Base-by-base conservation (phyloP, 2,888 invertebrate genomes). In the Carabus problematicus region DNA sequence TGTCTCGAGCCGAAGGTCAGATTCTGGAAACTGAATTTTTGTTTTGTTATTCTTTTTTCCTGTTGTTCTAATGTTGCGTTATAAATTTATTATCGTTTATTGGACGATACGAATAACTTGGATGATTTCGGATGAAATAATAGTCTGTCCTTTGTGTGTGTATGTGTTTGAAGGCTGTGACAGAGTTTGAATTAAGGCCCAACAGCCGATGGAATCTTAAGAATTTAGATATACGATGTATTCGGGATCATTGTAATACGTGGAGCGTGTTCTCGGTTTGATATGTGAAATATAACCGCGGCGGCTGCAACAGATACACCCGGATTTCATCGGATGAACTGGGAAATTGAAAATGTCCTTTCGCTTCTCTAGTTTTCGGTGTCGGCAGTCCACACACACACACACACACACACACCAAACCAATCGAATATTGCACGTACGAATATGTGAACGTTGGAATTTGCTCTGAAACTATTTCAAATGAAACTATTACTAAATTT, bases 51-150 rank as follows among this genome's bases (percentile, higher is more conserved):
- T 29, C n/a, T 29, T 29, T 29, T 6, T 29, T 6, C 29, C 29
- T 29, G 29, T 6, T 29, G 29, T 29, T 29, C 29, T 29, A 29
- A 29, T 29, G 29, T 29, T 29, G 29, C 6, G 29, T 64, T 55
- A 56, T 55, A 55, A 56, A 64, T 64, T 64, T 64, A 64, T 64
- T 55, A 64, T 55, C 64, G 64, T 18, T 64, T 64, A 55, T 56
- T 45, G 56, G 43, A 47, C 8, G 47, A 47, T 12, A n/a, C 16
- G 19, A 16, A 52, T 52, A 52, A 18, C 19, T 52, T 19, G 52
- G 52, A 52, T 52, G 16, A 19, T 52, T 52, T 52, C 19, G 16
- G 16, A 9, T 52, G 12, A 19, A 52, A 52, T 18, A 52, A 52
- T 52, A 29, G 29, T 29, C 29, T 29, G 60, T 8, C 8, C 49